Evolutionary conservation across 2,113 vertebrate genomes (phyloP).

Genomic region (Cottus gobio): DNA sequence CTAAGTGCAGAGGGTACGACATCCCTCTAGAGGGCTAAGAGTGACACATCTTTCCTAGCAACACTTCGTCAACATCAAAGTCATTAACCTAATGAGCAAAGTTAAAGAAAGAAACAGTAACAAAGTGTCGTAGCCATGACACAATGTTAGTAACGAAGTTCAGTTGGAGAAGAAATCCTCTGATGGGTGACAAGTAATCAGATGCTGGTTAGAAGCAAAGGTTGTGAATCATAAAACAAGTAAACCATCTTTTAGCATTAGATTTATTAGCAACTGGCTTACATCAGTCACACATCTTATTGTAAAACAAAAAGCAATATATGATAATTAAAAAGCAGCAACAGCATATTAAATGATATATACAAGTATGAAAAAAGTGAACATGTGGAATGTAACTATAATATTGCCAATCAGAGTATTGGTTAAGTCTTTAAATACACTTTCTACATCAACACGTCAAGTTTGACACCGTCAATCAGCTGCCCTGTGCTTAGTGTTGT

Average conservation of each 20-base stretch:
- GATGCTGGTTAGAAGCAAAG: background rate
- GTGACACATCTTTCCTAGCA: conserved; percentile 39
- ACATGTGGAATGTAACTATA: background rate
- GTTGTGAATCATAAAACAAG: background rate
- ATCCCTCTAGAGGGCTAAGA: conserved; percentile 49
- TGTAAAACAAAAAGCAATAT: background rate
- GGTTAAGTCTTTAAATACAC: background rate
- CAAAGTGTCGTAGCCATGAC: conserved; percentile 27
- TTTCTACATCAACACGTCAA: background rate
- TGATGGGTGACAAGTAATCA: conserved; percentile 12
- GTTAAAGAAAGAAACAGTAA: conserved; percentile 51
- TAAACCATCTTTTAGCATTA: background rate
- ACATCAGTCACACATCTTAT: background rate
- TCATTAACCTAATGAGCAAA: conserved; percentile 79
- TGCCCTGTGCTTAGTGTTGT: background rate
- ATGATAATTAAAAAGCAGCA: background rate
- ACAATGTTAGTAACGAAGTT: conserved; percentile 49
- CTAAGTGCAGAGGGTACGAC: conserved; percentile 1
- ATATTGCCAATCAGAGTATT: background rate
- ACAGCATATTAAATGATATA: background rate
- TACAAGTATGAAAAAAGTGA: background rate
- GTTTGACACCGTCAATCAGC: background rate
- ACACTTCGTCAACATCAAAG: conserved; percentile 60
- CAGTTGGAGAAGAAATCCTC: background rate
- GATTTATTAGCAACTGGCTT: background rate